Conservation (phyloP, 2,888 invertebrate genomes). For the Eupsilia transversa region DNA sequence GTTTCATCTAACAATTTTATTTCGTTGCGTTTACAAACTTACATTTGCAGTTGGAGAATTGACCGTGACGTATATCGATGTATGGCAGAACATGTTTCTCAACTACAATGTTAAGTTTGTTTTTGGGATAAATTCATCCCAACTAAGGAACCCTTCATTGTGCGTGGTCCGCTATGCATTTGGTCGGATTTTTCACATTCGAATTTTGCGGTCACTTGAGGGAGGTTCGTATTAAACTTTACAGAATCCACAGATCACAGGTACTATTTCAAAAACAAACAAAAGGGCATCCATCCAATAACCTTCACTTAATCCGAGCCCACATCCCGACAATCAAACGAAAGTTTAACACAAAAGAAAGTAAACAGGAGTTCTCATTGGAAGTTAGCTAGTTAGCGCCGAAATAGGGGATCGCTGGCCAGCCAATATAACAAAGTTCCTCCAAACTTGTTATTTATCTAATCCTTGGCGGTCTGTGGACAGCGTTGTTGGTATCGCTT, state of each 20-base stretch:
- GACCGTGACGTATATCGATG: too few species aligned
- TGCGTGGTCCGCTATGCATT: too few species aligned
- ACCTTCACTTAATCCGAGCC: conserved; percentile 61
- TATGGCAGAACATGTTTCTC: too few species aligned
- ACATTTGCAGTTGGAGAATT: too few species aligned
- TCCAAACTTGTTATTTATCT: conserved; percentile 78
- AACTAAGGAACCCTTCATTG: too few species aligned
- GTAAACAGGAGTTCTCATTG: conserved; percentile 77
- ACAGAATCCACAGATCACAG: background rate
- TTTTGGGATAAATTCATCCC: too few species aligned
- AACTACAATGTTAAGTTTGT: too few species aligned
- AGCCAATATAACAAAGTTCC: conserved; percentile 78
- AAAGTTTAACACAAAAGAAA: conserved; percentile 81
- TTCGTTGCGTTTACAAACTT: too few species aligned
- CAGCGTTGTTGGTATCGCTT: conserved; percentile 49
- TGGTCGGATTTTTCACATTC: too few species aligned
- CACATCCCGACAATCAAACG: conserved; percentile 71
- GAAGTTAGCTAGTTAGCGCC: conserved; percentile 80
- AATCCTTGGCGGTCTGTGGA: conserved; percentile 69
- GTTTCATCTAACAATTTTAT: too few species aligned
- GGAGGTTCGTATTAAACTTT: background rate
- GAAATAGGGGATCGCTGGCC: conserved; percentile 76
- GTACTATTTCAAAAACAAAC: conserved; percentile 43
- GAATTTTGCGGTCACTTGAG: too few species aligned
- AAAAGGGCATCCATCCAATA: conserved; percentile 58